Conservation (phyloP, 2,888 invertebrate species). For the Charanyca ferruginea region DNA sequence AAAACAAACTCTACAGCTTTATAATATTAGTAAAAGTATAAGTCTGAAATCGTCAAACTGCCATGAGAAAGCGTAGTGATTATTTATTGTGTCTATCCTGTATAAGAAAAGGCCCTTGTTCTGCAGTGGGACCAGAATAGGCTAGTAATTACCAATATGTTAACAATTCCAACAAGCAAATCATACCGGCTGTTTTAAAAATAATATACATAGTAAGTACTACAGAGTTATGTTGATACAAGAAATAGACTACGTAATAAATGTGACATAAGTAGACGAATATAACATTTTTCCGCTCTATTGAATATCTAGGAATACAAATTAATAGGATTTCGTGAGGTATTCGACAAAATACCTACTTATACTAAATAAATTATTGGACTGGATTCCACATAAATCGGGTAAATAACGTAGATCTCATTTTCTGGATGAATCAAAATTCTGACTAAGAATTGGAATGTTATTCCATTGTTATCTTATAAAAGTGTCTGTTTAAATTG, state of each 20-base stretch:
- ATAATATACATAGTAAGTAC: not conserved
- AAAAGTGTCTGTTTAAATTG: not conserved
- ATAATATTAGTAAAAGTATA: no score
- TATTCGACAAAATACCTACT: not conserved
- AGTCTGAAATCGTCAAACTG: no score
- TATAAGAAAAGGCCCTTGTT: no score
- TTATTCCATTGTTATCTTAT: not conserved
- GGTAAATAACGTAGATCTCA: conserved; percentile 16
- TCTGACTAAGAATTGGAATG: not conserved
- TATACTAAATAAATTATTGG: conserved; percentile 14
- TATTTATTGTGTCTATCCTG: no score
- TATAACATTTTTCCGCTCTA: conserved; percentile 23
- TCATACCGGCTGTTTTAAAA: not conserved
- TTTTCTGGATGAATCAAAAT: conserved; percentile 10
- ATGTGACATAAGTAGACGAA: not conserved
- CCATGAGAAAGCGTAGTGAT: no score
- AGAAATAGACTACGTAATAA: conserved; percentile 3
- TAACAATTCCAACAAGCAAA: not conserved
- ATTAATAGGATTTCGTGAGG: conserved; percentile 9
- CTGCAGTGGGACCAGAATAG: not conserved
- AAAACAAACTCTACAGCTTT: no score
- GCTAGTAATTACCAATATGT: not conserved
- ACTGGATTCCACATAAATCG: conserved; percentile 3
- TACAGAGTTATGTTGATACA: not conserved
- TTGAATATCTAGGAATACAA: conserved; percentile 12